Conservation (phyloP, 2,113 vertebrate genomes). For the Campylorhamphus procurvoides region DNA sequence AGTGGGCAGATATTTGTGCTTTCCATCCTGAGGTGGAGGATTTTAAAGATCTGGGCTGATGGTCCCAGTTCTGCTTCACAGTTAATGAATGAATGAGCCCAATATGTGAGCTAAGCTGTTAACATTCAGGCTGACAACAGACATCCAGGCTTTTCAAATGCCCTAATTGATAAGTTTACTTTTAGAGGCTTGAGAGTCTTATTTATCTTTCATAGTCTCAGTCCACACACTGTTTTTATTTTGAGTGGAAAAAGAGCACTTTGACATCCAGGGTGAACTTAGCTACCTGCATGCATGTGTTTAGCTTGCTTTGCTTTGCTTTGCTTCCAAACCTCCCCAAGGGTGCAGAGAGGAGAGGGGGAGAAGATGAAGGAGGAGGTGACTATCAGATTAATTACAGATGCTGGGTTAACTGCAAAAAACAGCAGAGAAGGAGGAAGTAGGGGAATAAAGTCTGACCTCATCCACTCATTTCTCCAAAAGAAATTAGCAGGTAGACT, state of each 20-base stretch:
- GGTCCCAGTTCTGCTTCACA: background rate
- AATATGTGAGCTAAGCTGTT: background rate
- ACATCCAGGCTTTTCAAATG: constrained; percentile 14
- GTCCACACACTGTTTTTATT: constrained; percentile 7
- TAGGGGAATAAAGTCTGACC: background rate
- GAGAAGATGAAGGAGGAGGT: background rate
- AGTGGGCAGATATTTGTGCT: background rate
- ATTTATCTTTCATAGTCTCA: constrained; percentile 36
- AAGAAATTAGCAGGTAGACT: constrained; percentile 22
- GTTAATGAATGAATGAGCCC: constrained; percentile 1
- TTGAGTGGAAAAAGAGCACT: background rate
- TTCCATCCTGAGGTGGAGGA: background rate
- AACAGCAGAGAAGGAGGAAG: background rate
- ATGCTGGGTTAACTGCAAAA: constrained; percentile 1
- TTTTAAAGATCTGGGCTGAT: background rate
- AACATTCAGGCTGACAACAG: background rate
- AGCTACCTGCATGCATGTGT: constrained; percentile 28
- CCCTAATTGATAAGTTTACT: constrained; percentile 42
- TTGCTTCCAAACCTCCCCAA: constrained; percentile 1
- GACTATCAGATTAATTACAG: constrained; percentile 49
- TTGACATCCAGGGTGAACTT: constrained; percentile 30
- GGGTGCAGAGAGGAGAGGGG: background rate
- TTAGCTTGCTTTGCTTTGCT: background rate
- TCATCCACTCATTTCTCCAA: background rate
- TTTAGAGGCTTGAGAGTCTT: constrained; percentile 45